These are phyloP conservation scores for Stylophora pistillata DNA, from an alignment of 64 coral and sea anemone genomes.

Conservation along the genomic window DNA sequence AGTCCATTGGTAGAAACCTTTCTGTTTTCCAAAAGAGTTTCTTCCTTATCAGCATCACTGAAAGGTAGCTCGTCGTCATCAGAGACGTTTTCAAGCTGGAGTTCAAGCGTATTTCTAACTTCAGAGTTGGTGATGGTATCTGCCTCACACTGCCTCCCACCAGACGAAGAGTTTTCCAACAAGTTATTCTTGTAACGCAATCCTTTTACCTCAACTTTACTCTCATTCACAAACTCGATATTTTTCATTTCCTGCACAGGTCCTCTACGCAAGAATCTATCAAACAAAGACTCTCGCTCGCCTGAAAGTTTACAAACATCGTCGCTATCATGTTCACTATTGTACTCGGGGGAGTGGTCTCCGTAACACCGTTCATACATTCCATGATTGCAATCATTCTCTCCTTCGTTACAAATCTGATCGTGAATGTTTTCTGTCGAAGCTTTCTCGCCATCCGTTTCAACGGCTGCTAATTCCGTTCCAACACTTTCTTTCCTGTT, in stretches of 20 bases:
- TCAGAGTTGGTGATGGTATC: constrained; percentile 7
- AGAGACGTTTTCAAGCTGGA: constrained; percentile 83
- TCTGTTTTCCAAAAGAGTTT: background rate
- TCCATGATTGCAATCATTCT: constrained; percentile 37
- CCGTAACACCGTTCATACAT: constrained; percentile 97
- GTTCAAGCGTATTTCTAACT: constrained; percentile 5
- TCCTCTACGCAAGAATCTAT: constrained; percentile 55
- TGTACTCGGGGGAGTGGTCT: constrained; percentile 43
- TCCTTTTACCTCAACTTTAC: constrained; percentile 71
- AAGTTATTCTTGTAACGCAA: constrained; percentile 5
- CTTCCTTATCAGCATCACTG: constrained; percentile 33
- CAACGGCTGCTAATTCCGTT: constrained; percentile 11
- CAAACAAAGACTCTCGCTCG: constrained; percentile 77
- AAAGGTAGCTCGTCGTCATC: constrained; percentile 80
- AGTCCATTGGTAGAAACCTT: background rate
- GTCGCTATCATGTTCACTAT: background rate
- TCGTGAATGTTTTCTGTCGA: constrained; percentile 44
- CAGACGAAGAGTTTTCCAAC: background rate
- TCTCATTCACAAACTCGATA: constrained; percentile 93
- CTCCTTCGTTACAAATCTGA: constrained; percentile 7
- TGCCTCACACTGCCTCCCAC: background rate
- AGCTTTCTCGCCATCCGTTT: constrained; percentile 34
- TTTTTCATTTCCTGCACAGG: constrained; percentile 66
- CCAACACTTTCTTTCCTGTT: constrained; percentile 45
- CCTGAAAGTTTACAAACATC: constrained; percentile 28